Evolutionary conservation across 2,797 vertebrate species (phyloP), one percentile per base, ranked within the genome.

Genomic region (Enteromius anoplus): DNA sequence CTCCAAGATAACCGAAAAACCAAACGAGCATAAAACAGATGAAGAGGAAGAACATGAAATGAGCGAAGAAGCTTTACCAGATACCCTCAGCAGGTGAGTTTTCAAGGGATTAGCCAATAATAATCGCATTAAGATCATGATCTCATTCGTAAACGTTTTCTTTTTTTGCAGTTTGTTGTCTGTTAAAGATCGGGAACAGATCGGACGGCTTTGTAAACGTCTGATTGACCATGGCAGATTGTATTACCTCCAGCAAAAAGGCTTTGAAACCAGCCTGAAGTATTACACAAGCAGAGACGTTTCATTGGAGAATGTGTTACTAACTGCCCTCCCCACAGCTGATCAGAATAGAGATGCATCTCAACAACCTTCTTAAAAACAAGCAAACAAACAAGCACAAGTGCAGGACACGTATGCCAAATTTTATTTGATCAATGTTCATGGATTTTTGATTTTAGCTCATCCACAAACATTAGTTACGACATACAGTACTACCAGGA

Each of bases 221-320:
- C 91, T 99, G 84, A 98, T 99, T 11, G 95, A 99, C 85, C 88
- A 93, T 0, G 98, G 98, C 7, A 92, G 98, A 49, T 69, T 96
- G 0, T 80, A 95, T 70, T 99, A 96, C 85, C 94, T 99, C 86
- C 88, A 89, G 12, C 90, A 89, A 3, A 93, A 84, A 77, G 96
- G 97, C 0, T 98, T 96, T 87, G 58, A 47, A 66, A 85, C 95
- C 73, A 89, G 79, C 5, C 91, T 99, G 70, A 93, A 90, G 5
- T 92, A 89, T 64, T 99, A 98, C 11, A 94, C 92, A 2, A 92
- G 93, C 62, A 34, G 91, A 58, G 84, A 91, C 8, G 92, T 98
- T 82, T 98, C 97, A 8, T 92, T 97, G 92, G 98, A 99, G 93
- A 99, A 99, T 34, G 93, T 99, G 12, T 89, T 99, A 12, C 91